Evolutionary conservation across 2,888 invertebrate species (phyloP), one percentile per base, ranked within the genome.

Genomic region (Drosophila dives): DNA sequence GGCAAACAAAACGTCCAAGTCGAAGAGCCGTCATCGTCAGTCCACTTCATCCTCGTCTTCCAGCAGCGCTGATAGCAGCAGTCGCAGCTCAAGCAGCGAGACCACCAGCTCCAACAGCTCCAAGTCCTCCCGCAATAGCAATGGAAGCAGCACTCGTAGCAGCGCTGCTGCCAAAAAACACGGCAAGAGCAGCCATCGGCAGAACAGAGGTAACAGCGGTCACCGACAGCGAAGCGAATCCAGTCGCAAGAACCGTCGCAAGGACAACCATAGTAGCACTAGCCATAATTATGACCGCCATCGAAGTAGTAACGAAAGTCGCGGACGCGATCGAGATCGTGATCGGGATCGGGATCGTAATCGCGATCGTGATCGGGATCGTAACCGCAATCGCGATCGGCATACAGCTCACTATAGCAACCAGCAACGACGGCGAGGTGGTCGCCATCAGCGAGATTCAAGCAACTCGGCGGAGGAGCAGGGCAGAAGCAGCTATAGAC

Each of bases 391-490:
- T 15, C 55, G 59, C 6, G 71, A 72, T 7, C 64, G 64, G 20
- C 45, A 45, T 36, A 60, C 49, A 23, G 6, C 8, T 45, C 60
- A 53, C 33, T 65, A 87, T 51, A 67, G 62, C 64, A 66, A 56
- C 33, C 66, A 72, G 34, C 60, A 65, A 4, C 71, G 66, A 6
- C 65, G 63, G 4, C 75, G 72, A 49, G 81, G 73, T 10, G 78
- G 74, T 8, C 74, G 81, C 45, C 60, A 55, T 23, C 58, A 51
- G 1, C 73, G 83, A 15, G 83, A 86, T 49, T 92, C 91, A 0
- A 91, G 87, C 51, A 82, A 89, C 61, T 91, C 91, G 0, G 81
- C 80, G 38, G 90, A 85, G 32, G 86, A 86, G 6, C 83, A 81
- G 48, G 71, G 49, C 45, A 64, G 67, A 50, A 53, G 34, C 29